These are phyloP conservation scores for Pentalonia nigronervosa DNA, from an alignment of 1,140 invertebrate genomes.

Conservation along the genomic window DNA sequence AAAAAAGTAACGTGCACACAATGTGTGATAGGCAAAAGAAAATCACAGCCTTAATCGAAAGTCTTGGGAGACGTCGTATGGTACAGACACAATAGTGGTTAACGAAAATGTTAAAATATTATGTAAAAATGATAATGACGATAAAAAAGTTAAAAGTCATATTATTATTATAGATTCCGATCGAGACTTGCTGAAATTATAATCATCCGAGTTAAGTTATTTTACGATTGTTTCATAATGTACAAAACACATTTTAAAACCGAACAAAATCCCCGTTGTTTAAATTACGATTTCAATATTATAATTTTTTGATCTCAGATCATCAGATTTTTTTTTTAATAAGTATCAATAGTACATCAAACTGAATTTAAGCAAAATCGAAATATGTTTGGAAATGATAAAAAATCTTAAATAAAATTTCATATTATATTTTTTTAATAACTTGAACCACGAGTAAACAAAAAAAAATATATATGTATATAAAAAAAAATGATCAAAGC, in stretches of 20 bases:
- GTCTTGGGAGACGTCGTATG: not conserved
- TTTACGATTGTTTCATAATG: not conserved
- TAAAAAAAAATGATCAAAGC: not conserved
- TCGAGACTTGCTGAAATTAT: not conserved
- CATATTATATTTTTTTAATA: not conserved
- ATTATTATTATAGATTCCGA: not conserved
- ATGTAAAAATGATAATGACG: not conserved
- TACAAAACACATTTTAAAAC: not conserved
- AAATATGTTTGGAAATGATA: not conserved
- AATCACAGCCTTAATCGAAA: slow-evolving; percentile 1
- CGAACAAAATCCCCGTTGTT: not conserved
- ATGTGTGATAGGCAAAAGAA: not conserved
- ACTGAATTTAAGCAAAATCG: not conserved
- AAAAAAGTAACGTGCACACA: not conserved
- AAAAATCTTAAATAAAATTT: not conserved
- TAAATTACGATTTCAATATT: not conserved
- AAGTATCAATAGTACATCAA: not conserved
- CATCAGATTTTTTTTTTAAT: not conserved
- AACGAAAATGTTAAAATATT: not conserved
- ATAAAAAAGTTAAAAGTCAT: not conserved
- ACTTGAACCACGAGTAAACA: not conserved
- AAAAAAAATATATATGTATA: not conserved
- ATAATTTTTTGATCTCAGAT: not conserved
- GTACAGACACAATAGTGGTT: not conserved
- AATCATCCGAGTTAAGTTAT: not conserved